Conservation (phyloP, 2,113 vertebrate genomes). For the Lonchura striata region DNA sequence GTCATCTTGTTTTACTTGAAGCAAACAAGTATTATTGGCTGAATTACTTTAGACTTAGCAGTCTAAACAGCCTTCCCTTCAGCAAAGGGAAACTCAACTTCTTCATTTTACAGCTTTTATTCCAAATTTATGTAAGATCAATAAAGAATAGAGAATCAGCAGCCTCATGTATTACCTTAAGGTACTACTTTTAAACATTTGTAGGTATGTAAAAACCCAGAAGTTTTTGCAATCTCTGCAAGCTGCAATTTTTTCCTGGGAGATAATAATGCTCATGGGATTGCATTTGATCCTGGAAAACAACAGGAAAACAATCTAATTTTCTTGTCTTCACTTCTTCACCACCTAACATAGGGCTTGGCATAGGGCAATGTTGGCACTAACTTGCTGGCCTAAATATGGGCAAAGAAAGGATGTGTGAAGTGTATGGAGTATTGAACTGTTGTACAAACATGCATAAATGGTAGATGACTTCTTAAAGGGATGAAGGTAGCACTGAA, state of each 20-base stretch:
- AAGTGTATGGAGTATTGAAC: neutral
- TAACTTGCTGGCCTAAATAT: neutral
- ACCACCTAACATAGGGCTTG: neutral
- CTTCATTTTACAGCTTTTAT: neutral
- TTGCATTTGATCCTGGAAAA: neutral
- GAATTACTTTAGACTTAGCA: neutral
- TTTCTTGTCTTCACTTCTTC: neutral
- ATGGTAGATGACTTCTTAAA: neutral
- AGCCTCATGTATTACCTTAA: neutral
- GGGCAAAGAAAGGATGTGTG: neutral
- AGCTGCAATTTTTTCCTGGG: neutral
- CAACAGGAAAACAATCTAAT: no score
- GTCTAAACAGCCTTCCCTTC: neutral
- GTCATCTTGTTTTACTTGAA: neutral
- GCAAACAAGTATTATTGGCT: neutral
- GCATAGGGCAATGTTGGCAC: neutral
- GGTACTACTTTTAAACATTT: neutral
- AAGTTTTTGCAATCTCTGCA: neutral
- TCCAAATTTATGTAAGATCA: neutral
- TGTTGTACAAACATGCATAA: neutral
- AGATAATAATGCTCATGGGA: neutral
- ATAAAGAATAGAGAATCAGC: neutral
- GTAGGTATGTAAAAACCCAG: fast-evolving
- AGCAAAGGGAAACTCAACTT: neutral
- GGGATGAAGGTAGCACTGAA: neutral